These are phyloP conservation scores for Stegodyphus mimosarum DNA, from an alignment of 1,140 invertebrate species.

Conservation along the genomic window DNA sequence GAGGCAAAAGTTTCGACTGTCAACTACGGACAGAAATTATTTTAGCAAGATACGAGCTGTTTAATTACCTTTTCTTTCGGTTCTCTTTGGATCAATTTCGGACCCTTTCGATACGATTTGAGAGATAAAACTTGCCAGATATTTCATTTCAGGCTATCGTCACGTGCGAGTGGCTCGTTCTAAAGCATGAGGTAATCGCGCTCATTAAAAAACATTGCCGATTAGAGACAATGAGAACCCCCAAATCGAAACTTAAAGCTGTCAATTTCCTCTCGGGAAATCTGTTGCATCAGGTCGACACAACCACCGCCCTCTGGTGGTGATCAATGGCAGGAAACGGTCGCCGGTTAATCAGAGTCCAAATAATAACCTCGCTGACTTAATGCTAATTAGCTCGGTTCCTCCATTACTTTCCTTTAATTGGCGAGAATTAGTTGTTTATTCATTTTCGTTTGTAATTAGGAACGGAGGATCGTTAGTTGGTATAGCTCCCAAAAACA, in stretches of 20 bases:
- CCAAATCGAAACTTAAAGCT: not conserved
- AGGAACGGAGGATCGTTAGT: not conserved
- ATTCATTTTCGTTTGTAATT: slow-evolving; percentile 3
- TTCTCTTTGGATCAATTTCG: too few relatives aligned
- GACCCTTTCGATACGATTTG: too few relatives aligned
- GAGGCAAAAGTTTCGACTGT: too few relatives aligned
- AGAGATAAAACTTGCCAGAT: too few relatives aligned
- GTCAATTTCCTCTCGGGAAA: not conserved
- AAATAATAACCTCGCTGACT: not conserved
- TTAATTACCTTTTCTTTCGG: too few relatives aligned
- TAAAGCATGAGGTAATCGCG: not conserved
- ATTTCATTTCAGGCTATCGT: too few relatives aligned
- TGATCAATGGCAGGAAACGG: slow-evolving; percentile 1
- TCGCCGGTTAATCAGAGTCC: not conserved
- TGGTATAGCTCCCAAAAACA: not conserved
- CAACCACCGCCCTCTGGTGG: not conserved
- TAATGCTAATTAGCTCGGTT: not conserved
- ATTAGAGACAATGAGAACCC: not conserved
- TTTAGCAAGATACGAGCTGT: too few relatives aligned
- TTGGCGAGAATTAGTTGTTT: slow-evolving; percentile 2
- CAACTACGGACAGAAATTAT: too few relatives aligned
- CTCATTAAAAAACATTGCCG: not conserved
- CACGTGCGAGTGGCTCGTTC: not conserved
- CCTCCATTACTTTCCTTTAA: not conserved
- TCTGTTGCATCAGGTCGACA: not conserved